Evolutionary conservation across 2,797 vertebrate genomes (phyloP), one percentile per base, ranked within the genome.

Genomic region (Myotis daubentonii): DNA sequence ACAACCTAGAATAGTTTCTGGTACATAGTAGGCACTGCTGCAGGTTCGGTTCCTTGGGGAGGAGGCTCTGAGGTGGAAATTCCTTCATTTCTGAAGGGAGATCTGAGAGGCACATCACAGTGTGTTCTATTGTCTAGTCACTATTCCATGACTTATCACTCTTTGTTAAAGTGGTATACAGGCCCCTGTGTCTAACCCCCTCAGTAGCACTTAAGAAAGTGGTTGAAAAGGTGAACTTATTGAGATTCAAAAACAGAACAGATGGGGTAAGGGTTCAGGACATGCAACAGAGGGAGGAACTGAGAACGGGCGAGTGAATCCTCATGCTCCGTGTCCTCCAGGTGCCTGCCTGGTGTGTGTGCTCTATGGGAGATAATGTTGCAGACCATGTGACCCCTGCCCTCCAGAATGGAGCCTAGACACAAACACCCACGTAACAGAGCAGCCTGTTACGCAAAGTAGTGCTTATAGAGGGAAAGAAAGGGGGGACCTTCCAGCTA

Each of bases 81-180:
- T 33, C 75, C 65, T 89, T 89, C 12, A 17, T 60, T 92, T 84
- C 71, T 72, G 57, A 82, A 66, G 55, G 60, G 80, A 55, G 22
- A 47, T 57, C 8, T 19, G 8, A 4, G 8, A 2, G 65, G 38
- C 44, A 13, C 4, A 23, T 41, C 20, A 1, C n/a, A 72, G 33
- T 2, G 20, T 60, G 4, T 28, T 60, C 57, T 22, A 60, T 60
- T 28, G 57, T 28, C 55, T 25, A 28, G 53, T 55, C 17, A 51
- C 49, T 51, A 51, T 16, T 51, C 49, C 17, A 2, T 51, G 49
- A 51, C 2, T 51, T 7, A 19, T 17, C 49, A 51, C 49, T 51
- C 49, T 51, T 19, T 51, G 49, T 51, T 51, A 19, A 55, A 55
- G 53, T 55, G 53, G 28, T 30, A 62, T 30, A 3, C 13, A 62